Evolutionary conservation across 2,797 vertebrate genomes (phyloP).

Genomic region (Tarsius wallacei): DNA sequence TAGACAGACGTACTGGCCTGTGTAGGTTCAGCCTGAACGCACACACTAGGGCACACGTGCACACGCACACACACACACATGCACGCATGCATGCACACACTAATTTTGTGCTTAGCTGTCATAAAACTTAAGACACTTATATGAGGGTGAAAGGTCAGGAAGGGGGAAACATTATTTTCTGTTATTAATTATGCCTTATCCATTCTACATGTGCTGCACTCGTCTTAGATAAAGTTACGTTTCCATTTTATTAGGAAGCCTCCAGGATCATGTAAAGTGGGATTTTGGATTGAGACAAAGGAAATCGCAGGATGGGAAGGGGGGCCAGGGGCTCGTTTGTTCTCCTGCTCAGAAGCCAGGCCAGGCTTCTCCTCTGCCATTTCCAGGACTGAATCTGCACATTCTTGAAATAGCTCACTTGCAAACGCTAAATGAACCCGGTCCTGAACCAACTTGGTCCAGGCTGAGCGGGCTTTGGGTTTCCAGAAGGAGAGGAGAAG

Average conservation of each 20-base stretch:
- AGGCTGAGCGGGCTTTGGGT: not conserved
- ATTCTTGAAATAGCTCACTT: conserved; percentile 85
- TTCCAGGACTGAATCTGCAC: conserved; percentile 81
- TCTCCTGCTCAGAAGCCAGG: conserved; percentile 51
- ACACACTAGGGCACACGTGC: not conserved
- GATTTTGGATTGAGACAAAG: conserved; percentile 83
- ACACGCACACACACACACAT: not conserved
- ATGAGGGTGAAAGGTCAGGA: conserved; percentile 88
- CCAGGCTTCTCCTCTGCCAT: conserved; percentile 14
- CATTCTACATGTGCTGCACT: conserved; percentile 83
- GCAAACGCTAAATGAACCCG: not conserved
- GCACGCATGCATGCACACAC: not conserved
- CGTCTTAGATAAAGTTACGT: conserved; percentile 90
- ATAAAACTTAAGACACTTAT: conserved; percentile 90
- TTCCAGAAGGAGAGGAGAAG: conserved; percentile 41
- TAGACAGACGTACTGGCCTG: conserved; percentile 26
- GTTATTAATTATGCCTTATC: conserved; percentile 91
- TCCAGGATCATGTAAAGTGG: conserved; percentile 61
- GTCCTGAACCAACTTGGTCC: conserved; percentile 39
- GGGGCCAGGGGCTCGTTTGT: not conserved
- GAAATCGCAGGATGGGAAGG: conserved; percentile 27
- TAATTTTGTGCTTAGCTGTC: conserved; percentile 80
- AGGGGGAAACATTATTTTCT: conserved; percentile 89
- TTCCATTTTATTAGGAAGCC: conserved; percentile 88
- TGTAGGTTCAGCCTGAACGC: not conserved